These are phyloP conservation scores for Mongoloraphidia duomilia DNA, from an alignment of 2,888 invertebrate genomes.

Conservation along the genomic window DNA sequence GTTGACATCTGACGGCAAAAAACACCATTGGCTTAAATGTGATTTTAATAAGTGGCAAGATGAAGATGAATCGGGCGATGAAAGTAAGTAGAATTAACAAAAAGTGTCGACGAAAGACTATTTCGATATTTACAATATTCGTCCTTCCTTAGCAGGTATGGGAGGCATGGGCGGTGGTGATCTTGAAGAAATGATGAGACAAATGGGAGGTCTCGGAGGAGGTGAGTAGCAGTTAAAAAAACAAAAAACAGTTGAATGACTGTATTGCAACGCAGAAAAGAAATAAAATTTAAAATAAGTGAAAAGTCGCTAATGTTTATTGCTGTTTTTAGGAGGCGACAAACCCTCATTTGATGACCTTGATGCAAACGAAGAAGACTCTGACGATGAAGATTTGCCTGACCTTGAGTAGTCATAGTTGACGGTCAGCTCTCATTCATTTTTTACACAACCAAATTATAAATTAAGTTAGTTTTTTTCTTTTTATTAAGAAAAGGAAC, in stretches of 20 bases:
- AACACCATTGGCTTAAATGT: conserved; percentile 90
- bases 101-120: background rate
- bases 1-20: conserved; percentile 73
- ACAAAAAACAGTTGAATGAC: background rate
- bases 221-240: conserved; percentile 12
- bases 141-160: conserved; percentile 22
- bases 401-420: conserved; percentile 44
- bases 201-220: conserved; percentile 50
- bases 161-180: conserved; percentile 34
- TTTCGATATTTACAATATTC: background rate
- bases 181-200: conserved; percentile 57
- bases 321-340: conserved; percentile 23
- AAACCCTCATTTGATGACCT: conserved; percentile 65
- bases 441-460: too few species aligned
- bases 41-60: conserved; percentile 98
- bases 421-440: too few species aligned
- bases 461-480: too few species aligned
- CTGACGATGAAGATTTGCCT: conserved; percentile 67
- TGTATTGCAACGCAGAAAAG: background rate
- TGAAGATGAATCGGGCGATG: conserved; percentile 86
- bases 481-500: too few species aligned
- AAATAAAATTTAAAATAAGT: background rate
- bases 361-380: conserved; percentile 50
- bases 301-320: background rate
- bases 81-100: conserved; percentile 27